Evolutionary conservation across 2,797 vertebrate genomes (phyloP), one percentile per base, ranked within the genome.

Genomic region (Pseudocheirus occidentalis): DNA sequence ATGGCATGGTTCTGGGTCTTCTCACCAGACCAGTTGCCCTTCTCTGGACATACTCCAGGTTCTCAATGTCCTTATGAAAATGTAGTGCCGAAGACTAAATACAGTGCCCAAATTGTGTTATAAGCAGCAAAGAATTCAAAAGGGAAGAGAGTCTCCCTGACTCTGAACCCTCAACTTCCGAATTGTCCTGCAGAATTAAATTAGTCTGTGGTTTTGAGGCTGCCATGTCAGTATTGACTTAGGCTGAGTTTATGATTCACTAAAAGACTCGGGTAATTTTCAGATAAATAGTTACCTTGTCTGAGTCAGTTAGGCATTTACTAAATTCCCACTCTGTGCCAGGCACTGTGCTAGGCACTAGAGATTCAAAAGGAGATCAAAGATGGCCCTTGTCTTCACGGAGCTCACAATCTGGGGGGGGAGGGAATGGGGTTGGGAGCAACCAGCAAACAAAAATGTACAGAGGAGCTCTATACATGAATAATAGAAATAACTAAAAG

Each of bases 371-470:
- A 10, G 0, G 59, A 28, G 40, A 50, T 24, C 21, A 46, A 50
- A 87, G 73, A 81, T 27, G 10, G 21, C 10, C 2, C 40, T 40
- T 46, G 40, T 81, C 73, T 46, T 81, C 7, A 46, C 0, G 1
- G 40, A 24, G 40, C 1, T 46, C 34, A 27, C n/a, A 18, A 28
- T 87, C 40, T 27, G 1, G 5, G 34, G 21, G 0, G 13, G 16
- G 2, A 0, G 7, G 9, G 18, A 11, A 52, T 3, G 53, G 53
- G 53, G 6, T 53, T 5, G 9, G 1, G 9, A 9, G 5, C 40
- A 87, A 87, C 40, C 5, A 87, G 73, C 21, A 46, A 46, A 12
- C 3, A 87, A 87, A 50, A 0, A 21, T 27, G 73, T 11, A 27
- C 34, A 27, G 3, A 50, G 24, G 27, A 46, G 40, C 5, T 46